Percentiles rank a stretch among this genome's conserved stretches.
phyloP scores from a whole-genome alignment of 1,140 invertebrate genomes.

The Macrotrachela quadricornifera region DNA sequence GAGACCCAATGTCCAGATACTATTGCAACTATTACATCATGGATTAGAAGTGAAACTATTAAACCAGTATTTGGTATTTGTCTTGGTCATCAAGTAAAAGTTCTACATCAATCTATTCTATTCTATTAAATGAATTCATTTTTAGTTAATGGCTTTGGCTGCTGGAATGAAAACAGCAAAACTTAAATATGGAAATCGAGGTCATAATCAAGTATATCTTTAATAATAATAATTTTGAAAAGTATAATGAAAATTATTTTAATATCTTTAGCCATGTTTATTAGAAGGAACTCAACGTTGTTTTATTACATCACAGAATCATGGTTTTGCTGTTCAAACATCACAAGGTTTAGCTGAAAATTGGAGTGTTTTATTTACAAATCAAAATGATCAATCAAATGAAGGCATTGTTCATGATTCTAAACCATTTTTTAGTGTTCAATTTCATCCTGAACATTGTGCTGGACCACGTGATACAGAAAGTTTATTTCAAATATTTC shows the following conservation, averaged over 20 bases:
- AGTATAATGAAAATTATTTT: too few relatives aligned
- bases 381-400: conserved; percentile 67
- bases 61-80: conserved; percentile 57
- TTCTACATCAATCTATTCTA: conserved; percentile 65
- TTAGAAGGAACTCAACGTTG: conserved; percentile 62
- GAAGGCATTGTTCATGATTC: conserved; percentile 64
- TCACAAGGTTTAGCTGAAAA: conserved; percentile 18
- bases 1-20: conserved; percentile 46
- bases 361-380: conserved; percentile 75
- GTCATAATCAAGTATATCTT: conserved; percentile 80
- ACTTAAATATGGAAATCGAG: conserved; percentile 92
- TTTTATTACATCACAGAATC: conserved; percentile 96
- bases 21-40: conserved; percentile 45
- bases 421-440: conserved; percentile 66
- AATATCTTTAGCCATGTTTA: conserved; percentile 48
- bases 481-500: conserved; percentile 76
- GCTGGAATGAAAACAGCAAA: conserved; percentile 66
- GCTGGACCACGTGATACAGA: conserved; percentile 88
- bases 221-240: too few relatives aligned
- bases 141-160: conserved; percentile 50
- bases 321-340: conserved; percentile 68
- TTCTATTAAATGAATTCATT: conserved; percentile 69
- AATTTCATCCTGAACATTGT: conserved; percentile 95
- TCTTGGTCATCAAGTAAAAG: conserved; percentile 77
- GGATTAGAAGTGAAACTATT: conserved; percentile 31